Percentiles rank a stretch among this genome's conserved stretches.
Conservation (phyloP, 2,888 invertebrate genomes). For the Pelosia muscerda region DNA sequence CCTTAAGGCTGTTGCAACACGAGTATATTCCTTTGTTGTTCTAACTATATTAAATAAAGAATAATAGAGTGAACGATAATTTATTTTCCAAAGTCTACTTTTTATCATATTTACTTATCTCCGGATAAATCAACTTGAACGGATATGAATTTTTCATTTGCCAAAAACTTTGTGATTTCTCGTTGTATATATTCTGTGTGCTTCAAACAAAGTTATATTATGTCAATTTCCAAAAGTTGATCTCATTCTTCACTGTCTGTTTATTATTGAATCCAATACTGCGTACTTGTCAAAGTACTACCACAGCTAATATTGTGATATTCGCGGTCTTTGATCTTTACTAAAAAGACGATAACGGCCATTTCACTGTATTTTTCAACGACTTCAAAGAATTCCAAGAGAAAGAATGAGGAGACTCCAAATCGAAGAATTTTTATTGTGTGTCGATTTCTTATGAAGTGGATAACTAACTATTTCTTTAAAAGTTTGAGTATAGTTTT, state of each 20-base stretch:
- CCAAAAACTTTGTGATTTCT: constrained; percentile 7
- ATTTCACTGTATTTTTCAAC: neutral
- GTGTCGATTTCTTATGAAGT: neutral
- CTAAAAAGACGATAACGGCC: neutral
- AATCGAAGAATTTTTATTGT: neutral
- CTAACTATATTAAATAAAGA: constrained; percentile 40
- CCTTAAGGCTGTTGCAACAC: constrained; percentile 32
- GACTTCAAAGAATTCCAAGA: neutral
- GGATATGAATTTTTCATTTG: constrained; percentile 42
- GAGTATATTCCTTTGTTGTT: constrained; percentile 42
- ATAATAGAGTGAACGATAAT: constrained; percentile 49
- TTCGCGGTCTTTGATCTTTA: neutral
- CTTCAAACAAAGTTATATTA: neutral
- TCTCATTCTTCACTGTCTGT: neutral
- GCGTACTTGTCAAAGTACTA: neutral
- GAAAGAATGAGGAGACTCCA: neutral
- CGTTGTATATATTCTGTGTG: neutral
- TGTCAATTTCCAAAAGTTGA: constrained; percentile 1
- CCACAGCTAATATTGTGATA: constrained; percentile 3
- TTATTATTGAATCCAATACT: constrained; percentile 4
- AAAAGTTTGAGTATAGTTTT: neutral
- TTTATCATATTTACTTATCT: constrained; percentile 41
- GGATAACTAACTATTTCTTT: neutral
- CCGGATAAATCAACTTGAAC: constrained; percentile 30
- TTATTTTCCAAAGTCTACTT: constrained; percentile 37